phyloP scores from a whole-genome alignment of 2,888 invertebrate genomes.

The Yponomeuta cagnagella region DNA sequence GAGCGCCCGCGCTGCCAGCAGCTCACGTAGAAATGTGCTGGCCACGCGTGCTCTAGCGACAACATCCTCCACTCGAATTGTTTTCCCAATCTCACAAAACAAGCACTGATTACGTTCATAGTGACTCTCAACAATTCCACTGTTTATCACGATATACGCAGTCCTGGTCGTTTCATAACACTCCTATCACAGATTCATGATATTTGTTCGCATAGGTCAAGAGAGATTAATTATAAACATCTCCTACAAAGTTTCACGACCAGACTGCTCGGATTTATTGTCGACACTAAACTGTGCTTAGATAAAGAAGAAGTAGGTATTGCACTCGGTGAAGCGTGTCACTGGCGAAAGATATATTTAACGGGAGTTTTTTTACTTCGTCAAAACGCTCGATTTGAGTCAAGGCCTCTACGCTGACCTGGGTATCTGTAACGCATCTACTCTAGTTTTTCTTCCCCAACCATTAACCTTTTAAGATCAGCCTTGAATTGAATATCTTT shows the following conservation, averaged over 20 bases:
- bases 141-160: neutral
- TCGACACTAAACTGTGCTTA: constrained; percentile 7
- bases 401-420: constrained; percentile 2
- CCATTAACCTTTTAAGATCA: neutral
- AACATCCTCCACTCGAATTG: constrained; percentile 45
- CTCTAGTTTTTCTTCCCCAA: neutral
- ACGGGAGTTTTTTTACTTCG: constrained; percentile 23
- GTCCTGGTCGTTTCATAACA: neutral
- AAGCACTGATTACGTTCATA: constrained; percentile 16
- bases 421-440: neutral
- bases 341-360: constrained; percentile 29
- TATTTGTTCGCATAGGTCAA: neutral
- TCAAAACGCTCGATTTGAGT: constrained; percentile 2
- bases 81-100: constrained; percentile 29
- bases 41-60: constrained; percentile 41
- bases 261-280: constrained; percentile 12
- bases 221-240: neutral
- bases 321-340: constrained; percentile 39
- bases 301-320: constrained; percentile 26
- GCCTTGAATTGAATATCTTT: neutral
- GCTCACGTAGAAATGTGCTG: constrained; percentile 54
- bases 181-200: neutral
- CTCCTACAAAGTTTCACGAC: neutral
- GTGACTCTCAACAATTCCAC: neutral
- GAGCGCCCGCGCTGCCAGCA: constrained; percentile 50